These are phyloP conservation scores for Pangasianodon gigas DNA, from an alignment of 2,113 vertebrate genomes.

Conservation along the genomic window DNA sequence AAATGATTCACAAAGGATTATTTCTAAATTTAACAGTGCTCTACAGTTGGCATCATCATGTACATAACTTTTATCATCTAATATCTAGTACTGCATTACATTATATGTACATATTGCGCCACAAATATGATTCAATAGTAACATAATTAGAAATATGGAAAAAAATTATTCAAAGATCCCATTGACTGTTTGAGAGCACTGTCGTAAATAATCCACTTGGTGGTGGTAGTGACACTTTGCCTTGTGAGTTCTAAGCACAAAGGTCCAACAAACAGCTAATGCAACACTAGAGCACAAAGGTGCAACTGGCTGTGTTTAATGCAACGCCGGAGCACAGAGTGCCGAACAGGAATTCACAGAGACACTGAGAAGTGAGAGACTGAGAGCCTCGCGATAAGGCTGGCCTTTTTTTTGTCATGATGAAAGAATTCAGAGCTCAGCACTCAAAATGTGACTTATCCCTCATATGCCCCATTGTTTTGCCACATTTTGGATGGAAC, in stretches of 20 bases:
- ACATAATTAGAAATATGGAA: background rate
- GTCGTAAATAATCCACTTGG: conserved; percentile 77
- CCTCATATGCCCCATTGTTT: conserved; percentile 94
- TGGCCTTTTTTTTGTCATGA: conserved; percentile 62
- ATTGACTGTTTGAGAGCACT: conserved; percentile 75
- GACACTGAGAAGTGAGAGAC: conserved; percentile 47
- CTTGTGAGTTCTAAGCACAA: conserved; percentile 70
- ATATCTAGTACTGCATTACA: background rate
- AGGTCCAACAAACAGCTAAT: conserved; percentile 75
- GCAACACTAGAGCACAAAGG: conserved; percentile 81
- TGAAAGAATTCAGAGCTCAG: conserved; percentile 60
- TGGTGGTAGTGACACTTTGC: conserved; percentile 75
- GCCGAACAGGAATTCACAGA: conserved; percentile 49
- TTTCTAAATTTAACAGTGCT: conserved; percentile 76
- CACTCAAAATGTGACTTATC: conserved; percentile 99
- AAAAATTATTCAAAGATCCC: background rate
- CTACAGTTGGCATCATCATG: conserved; percentile 56
- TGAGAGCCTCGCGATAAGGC: conserved; percentile 70
- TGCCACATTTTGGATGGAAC: conserved; percentile 97
- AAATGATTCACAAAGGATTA: conserved; percentile 80
- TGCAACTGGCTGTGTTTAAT: conserved; percentile 62
- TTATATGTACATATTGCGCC: background rate
- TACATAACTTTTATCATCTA: background rate
- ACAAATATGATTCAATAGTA: background rate
- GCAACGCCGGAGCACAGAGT: conserved; percentile 65